These are phyloP conservation scores for Littorina saxatilis DNA, from an alignment of 1,140 invertebrate species.

Conservation along the genomic window DNA sequence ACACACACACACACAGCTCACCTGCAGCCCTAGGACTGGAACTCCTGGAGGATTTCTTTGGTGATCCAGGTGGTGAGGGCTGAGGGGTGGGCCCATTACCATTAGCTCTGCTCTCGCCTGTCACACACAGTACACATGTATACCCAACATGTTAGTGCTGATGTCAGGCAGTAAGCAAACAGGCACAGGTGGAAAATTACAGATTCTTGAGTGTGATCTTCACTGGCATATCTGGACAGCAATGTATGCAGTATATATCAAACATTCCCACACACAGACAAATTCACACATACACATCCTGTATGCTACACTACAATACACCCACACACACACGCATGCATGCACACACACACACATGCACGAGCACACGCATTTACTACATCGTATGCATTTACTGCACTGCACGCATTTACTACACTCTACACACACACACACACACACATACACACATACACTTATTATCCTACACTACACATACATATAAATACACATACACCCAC, in stretches of 20 bases:
- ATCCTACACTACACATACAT: not conserved
- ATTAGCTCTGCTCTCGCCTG: slow-evolving; percentile 83
- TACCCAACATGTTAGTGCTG: too few species aligned
- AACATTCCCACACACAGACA: slow-evolving; percentile 24
- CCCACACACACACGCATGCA: slow-evolving; percentile 11
- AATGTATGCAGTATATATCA: too few species aligned
- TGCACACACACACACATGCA: slow-evolving; percentile 2
- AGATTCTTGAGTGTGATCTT: too few species aligned
- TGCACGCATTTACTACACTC: too few species aligned
- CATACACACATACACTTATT: not conserved
- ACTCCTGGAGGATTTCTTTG: slow-evolving; percentile 77
- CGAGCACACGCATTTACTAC: not conserved
- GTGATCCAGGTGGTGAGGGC: slow-evolving; percentile 81
- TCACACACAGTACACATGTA: slow-evolving; percentile 29
- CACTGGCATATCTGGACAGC: too few species aligned
- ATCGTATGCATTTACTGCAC: too few species aligned
- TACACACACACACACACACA: not conserved
- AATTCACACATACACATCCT: too few species aligned
- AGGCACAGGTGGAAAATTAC: too few species aligned
- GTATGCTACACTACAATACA: too few species aligned
- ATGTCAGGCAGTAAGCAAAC: too few species aligned
- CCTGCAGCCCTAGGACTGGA: slow-evolving; percentile 78
- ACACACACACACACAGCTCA: slow-evolving; percentile 37
- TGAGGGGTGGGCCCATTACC: slow-evolving; percentile 86
- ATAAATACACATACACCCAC: slow-evolving; percentile 5